These are phyloP conservation scores for Lepus americanus DNA, from an alignment of 2,113 vertebrate species.

Conservation along the genomic window DNA sequence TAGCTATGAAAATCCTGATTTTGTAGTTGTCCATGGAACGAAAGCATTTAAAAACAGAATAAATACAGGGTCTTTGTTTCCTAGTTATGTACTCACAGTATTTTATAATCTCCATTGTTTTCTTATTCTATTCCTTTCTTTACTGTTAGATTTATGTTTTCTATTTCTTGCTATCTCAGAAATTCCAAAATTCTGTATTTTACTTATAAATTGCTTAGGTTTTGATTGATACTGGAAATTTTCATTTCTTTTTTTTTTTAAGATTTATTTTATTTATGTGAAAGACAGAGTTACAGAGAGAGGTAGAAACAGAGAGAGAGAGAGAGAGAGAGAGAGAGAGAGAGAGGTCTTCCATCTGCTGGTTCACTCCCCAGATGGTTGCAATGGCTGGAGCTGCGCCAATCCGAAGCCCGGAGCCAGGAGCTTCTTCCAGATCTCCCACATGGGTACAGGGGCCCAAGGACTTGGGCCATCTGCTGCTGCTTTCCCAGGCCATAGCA, in stretches of 20 bases:
- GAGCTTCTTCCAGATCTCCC: too few species aligned
- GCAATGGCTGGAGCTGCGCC: too few species aligned
- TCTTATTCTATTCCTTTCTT: not conserved
- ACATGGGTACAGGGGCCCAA: too few species aligned
- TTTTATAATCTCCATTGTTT: not conserved
- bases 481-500: too few species aligned
- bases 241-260: not conserved
- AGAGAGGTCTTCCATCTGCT: too few species aligned
- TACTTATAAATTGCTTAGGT: not conserved
- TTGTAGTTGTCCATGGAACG: constrained; percentile 30
- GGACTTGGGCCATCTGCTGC: too few species aligned
- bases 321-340: too few species aligned
- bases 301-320: too few species aligned
- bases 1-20: constrained; percentile 56
- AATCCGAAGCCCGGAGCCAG: too few species aligned
- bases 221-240: not conserved
- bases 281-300: too few species aligned
- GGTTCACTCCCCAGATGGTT: too few species aligned
- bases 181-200: not conserved
- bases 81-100: not conserved
- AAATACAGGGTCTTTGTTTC: not conserved
- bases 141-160: not conserved
- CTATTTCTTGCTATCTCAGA: not conserved
- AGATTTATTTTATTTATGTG: too few species aligned
- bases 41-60: constrained; percentile 26